Conservation (phyloP, 2,797 vertebrate species). For the Morelia viridis region DNA sequence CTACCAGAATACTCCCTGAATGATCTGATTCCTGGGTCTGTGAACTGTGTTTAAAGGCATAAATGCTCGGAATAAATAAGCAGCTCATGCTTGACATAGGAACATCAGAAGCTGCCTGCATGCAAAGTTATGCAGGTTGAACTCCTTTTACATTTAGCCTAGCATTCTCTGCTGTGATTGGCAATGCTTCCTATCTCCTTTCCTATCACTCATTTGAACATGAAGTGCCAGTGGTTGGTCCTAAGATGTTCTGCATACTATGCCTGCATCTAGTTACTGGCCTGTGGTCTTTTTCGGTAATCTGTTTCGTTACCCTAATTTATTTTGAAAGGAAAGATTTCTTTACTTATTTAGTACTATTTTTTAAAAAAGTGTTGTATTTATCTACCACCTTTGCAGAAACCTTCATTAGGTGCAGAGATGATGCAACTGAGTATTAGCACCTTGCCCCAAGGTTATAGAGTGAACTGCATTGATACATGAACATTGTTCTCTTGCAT, state of each 20-base stretch:
- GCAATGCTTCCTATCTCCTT: neutral
- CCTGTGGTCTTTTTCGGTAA: neutral
- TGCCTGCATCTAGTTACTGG: neutral
- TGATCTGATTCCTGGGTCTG: neutral
- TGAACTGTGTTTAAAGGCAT: neutral
- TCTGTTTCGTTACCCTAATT: neutral
- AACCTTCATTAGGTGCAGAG: neutral
- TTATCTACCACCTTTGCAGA: neutral
- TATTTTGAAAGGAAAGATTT: neutral
- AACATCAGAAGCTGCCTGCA: neutral
- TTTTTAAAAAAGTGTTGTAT: neutral
- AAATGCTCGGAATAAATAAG: neutral
- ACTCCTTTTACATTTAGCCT: neutral
- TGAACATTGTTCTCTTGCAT: conserved; percentile 11
- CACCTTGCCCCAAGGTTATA: conserved; percentile 10
- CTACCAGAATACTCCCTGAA: rapidly evolving
- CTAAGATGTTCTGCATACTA: neutral
- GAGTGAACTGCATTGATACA: neutral
- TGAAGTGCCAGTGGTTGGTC: neutral
- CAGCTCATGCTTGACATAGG: neutral
- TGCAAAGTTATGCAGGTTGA: neutral
- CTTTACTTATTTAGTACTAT: neutral
- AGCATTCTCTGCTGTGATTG: neutral
- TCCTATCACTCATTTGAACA: neutral
- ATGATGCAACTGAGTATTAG: neutral